phyloP scores from a whole-genome alignment of 2,888 invertebrate species.

The Synanthedon myopaeformis region DNA sequence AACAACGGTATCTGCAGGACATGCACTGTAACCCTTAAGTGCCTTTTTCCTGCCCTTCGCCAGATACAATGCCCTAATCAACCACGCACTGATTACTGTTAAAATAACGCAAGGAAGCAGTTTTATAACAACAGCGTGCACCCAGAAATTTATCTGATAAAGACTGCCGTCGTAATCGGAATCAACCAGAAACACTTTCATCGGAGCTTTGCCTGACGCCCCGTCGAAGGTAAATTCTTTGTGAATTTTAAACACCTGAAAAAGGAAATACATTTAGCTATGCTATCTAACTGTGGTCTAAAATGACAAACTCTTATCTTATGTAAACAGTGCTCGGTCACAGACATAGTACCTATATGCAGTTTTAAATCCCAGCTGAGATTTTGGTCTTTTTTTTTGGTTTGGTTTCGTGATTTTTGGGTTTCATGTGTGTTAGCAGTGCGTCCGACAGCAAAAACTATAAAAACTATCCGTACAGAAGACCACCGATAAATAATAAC shows the following conservation, averaged over 20 bases:
- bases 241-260: slow-evolving; percentile 61
- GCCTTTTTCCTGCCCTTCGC: slow-evolving; percentile 76
- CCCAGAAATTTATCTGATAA: slow-evolving; percentile 83
- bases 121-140: slow-evolving; percentile 84
- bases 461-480: no score
- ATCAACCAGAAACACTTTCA: slow-evolving; percentile 59
- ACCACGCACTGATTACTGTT: slow-evolving; percentile 79
- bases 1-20: slow-evolving; percentile 38
- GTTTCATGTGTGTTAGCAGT: no score
- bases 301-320: neutral
- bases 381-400: no score
- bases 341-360: no score
- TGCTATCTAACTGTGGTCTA: neutral
- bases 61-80: slow-evolving; percentile 78
- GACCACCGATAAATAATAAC: no score
- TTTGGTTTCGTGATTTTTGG: no score
- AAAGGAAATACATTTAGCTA: slow-evolving; percentile 7
- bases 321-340: no score
- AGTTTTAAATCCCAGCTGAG: no score
- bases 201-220: slow-evolving; percentile 23
- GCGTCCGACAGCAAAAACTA: no score
- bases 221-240: slow-evolving; percentile 27
- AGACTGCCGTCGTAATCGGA: slow-evolving; percentile 71
- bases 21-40: slow-evolving; percentile 62
- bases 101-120: slow-evolving; percentile 82